Percentiles rank a stretch among this genome's conserved stretches.
Evolutionary conservation across 2,888 invertebrate species (phyloP).

Genomic region (Drosophila paracracens): DNA sequence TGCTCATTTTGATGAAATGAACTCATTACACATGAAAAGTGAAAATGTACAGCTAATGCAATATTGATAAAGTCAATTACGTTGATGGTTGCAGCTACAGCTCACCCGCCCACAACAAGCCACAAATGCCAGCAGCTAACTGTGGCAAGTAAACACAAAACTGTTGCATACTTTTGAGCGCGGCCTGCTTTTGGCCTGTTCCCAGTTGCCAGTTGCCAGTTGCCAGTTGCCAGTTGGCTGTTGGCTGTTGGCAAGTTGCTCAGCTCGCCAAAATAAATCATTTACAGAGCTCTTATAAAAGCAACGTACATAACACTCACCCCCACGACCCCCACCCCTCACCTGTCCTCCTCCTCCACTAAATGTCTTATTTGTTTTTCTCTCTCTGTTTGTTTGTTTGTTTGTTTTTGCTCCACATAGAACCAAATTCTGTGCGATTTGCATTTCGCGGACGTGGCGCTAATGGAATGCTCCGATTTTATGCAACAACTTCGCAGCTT

Average conservation of each 20-base stretch:
- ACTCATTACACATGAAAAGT: constrained; percentile 59
- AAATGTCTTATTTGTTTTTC: neutral
- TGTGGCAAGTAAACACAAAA: neutral
- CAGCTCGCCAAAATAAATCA: constrained; percentile 19
- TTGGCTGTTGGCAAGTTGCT: constrained; percentile 2
- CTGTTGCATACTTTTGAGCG: constrained; percentile 41
- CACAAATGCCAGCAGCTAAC: neutral
- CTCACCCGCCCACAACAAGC: neutral
- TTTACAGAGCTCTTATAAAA: constrained; percentile 22
- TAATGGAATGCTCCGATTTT: constrained; percentile 98
- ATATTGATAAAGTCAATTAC: constrained; percentile 43
- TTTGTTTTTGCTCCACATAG: constrained; percentile 78
- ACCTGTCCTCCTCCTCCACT: neutral
- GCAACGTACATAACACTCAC: neutral
- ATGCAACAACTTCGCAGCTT: constrained; percentile 98
- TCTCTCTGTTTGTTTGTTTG: neutral
- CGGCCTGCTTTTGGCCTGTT: constrained; percentile 1
- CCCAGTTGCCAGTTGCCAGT: constrained; percentile 6
- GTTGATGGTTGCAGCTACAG: constrained; percentile 25
- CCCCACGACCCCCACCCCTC: neutral
- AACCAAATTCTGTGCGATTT: constrained; percentile 98
- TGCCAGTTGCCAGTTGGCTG: constrained; percentile 1
- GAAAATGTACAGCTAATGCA: constrained; percentile 14
- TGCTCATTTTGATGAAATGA: constrained; percentile 63
- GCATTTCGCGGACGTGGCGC: constrained; percentile 98